Evolutionary conservation across 2,888 invertebrate species (phyloP), one percentile per base, ranked within the genome.

Genomic region (Nephrotoma flavescens): DNA sequence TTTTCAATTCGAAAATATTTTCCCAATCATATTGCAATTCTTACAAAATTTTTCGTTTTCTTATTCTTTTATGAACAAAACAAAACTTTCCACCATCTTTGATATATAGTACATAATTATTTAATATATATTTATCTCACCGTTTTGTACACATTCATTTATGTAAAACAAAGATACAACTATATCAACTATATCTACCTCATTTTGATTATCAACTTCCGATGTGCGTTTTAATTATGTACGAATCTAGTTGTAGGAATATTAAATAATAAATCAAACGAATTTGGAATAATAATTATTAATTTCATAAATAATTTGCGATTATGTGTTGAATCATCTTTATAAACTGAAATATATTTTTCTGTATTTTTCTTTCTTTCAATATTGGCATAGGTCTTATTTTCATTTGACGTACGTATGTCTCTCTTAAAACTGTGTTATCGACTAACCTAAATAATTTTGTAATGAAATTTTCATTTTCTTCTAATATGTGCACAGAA

Each of bases 181-280:
- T 42, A 84, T n/a, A 42, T 41, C 6, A n/a, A 19, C 19, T 84
- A 42, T 42, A 84, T 84, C 42, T 84, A 42, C 42, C 84, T 84
- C 84, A 42, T 84, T 84, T 84, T 84, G 42, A 84, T 84, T 42
- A 84, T 84, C 84, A 84, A 84, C 84, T 84, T 84, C 84, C 84
- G 84, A 84, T 84, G 12, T 84, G 42, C 84, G 84, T 84, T 84
- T 84, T 42, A 84, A 84, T 41, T 84, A n/a, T 71, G 71, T 31
- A 71, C 31, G 9, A 15, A 15, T 71, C 6, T 57, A 57, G 5
- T 47, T 12, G 4, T 47, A 31, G 31, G 31, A 3, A 12, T 47
- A 19, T 6, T 15, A 52, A 6, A 52, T 52, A 44, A 44, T 44
- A 52, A 52, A 71, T 71, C 9, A 71, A 71, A 31, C 2, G 9